A percentile compares a stretch with the other conserved stretches of the same genome.
Evolutionary conservation across 1,140 invertebrate genomes (phyloP).

Genomic region (Bombus turneri): DNA sequence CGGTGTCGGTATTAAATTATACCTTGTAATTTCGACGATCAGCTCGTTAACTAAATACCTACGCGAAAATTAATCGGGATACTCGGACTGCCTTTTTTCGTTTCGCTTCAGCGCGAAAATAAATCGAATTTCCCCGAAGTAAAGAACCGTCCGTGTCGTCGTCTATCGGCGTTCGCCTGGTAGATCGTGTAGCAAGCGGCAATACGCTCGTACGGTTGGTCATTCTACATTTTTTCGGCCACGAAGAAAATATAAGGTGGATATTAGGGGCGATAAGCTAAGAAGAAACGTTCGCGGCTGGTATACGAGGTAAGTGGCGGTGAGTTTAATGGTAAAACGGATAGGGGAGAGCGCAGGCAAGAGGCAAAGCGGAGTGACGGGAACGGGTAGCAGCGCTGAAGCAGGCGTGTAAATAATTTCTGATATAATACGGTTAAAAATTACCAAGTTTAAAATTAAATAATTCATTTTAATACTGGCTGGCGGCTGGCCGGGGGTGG

Average conservation of each 20-base stretch:
- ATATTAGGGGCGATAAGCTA: constrained; percentile 48
- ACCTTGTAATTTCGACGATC: constrained; percentile 51
- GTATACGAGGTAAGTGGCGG: constrained; percentile 59
- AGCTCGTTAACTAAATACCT: constrained; percentile 39
- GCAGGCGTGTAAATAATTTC: constrained; percentile 80
- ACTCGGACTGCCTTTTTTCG: no score
- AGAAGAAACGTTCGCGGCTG: constrained; percentile 49
- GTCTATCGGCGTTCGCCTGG: no score
- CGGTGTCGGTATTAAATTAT: constrained; percentile 58
- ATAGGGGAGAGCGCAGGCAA: not conserved
- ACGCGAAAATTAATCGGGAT: constrained; percentile 15
- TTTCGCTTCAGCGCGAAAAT: not conserved
- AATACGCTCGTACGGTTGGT: not conserved
- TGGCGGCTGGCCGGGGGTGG: constrained; percentile 66
- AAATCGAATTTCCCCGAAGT: not conserved
- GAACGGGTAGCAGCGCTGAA: constrained; percentile 65
- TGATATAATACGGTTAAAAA: constrained; percentile 82
- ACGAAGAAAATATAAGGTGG: not conserved
- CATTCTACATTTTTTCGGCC: not conserved
- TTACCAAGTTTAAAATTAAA: constrained; percentile 83
- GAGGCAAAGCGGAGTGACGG: constrained; percentile 21
- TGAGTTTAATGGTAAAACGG: constrained; percentile 47
- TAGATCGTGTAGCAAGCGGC: no score
- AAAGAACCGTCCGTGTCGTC: no score
- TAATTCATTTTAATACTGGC: constrained; percentile 83